Evolutionary conservation across 2,888 invertebrate genomes (phyloP).

Genomic region (Bellardia pandia): DNA sequence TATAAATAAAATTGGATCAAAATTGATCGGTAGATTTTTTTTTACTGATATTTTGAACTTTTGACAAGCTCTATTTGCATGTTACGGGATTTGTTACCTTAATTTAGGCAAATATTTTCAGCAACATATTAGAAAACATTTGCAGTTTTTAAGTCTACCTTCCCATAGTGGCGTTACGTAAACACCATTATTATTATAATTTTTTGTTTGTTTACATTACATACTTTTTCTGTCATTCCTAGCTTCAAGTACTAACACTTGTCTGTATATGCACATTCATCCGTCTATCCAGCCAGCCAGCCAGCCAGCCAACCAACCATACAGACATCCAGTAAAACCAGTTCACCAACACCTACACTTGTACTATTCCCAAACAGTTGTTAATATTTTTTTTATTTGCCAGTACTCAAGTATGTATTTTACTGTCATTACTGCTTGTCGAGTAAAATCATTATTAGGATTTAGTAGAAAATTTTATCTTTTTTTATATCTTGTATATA

Average conservation of each 20-base stretch:
- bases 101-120: too few relatives aligned
- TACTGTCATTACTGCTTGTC: constrained; percentile 63
- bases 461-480: constrained; percentile 46
- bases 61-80: too few relatives aligned
- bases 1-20: too few relatives aligned
- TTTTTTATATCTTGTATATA: not conserved
- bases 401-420: constrained; percentile 63
- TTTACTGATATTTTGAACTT: too few relatives aligned
- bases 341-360: not conserved
- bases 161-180: constrained; percentile 1
- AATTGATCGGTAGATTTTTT: too few relatives aligned
- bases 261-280: constrained; percentile 15
- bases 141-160: not conserved
- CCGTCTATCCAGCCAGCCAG: not conserved
- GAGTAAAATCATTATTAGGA: constrained; percentile 66
- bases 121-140: too few relatives aligned
- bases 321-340: not conserved
- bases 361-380: constrained; percentile 15
- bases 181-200: constrained; percentile 28
- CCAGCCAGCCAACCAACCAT: constrained; percentile 8
- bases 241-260: constrained; percentile 7
- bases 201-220: not conserved
- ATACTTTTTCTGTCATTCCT: not conserved
- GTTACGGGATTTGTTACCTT: too few relatives aligned
- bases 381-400: not conserved